Evolutionary conservation across 2,113 vertebrate species (phyloP).

Genomic region (Jacana jacana): DNA sequence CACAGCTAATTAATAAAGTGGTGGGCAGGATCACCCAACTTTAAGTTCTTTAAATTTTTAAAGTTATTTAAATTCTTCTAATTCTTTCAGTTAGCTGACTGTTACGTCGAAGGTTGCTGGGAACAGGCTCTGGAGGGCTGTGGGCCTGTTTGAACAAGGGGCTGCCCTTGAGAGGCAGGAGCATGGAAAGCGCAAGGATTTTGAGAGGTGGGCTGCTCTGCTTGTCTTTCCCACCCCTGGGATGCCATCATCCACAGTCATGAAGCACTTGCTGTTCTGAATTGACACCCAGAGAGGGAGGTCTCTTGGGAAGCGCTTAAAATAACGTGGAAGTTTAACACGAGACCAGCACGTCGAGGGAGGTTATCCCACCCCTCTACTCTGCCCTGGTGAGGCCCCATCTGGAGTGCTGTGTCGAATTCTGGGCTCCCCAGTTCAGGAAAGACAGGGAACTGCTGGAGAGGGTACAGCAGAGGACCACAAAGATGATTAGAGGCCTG

Average conservation of each 20-base stretch:
- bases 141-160: background rate
- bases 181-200: background rate
- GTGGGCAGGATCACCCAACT: background rate
- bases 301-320: background rate
- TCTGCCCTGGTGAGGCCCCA: no score
- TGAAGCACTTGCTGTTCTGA: background rate
- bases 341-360: no score
- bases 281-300: fast-evolving
- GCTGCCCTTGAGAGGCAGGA: background rate
- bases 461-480: no score
- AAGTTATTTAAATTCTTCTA: background rate
- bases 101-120: background rate
- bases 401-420: no score
- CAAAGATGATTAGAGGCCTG: no score
- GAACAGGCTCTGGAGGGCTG: background rate
- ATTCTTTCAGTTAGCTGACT: no score
- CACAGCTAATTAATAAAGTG: background rate
- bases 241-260: background rate
- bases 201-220: background rate
- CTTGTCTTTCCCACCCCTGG: background rate
- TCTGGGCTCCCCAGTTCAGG: no score
- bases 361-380: no score
- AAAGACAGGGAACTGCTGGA: no score
- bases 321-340: background rate
- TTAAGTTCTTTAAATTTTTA: background rate